phyloP scores from a whole-genome alignment of 2,888 invertebrate genomes.

The Tanypteryx hageni region DNA sequence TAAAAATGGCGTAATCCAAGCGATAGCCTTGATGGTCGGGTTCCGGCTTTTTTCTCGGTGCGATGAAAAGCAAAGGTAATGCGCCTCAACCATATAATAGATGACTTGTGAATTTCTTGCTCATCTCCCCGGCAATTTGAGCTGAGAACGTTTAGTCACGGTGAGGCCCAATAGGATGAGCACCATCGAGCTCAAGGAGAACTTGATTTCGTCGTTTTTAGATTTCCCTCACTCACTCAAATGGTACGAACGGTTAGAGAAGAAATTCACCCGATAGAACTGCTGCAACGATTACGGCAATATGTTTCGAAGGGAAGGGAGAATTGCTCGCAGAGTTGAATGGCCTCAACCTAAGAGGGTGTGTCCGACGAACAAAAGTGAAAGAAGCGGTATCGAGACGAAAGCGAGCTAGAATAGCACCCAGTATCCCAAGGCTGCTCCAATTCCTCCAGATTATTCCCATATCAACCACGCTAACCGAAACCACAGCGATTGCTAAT shows the following conservation, averaged over 20 bases:
- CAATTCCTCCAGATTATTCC: constrained; percentile 58
- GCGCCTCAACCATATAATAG: not conserved
- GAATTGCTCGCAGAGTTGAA: constrained; percentile 4
- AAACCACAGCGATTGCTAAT: no score
- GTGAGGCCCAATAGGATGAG: not conserved
- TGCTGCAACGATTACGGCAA: not conserved
- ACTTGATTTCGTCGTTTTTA: not conserved
- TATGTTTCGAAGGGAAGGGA: not conserved
- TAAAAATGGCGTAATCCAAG: not conserved
- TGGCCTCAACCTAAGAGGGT: constrained; percentile 22
- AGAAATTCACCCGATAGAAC: not conserved
- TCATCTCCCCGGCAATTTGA: not conserved
- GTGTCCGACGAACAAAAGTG: constrained; percentile 15
- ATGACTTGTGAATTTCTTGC: constrained; percentile 34
- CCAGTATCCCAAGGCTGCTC: constrained; percentile 48
- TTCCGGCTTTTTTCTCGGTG: not conserved
- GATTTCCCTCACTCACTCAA: not conserved
- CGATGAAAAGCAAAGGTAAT: not conserved
- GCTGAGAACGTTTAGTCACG: not conserved
- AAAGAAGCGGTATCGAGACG: not conserved
- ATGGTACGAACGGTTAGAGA: not conserved
- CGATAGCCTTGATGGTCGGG: not conserved
- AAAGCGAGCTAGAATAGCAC: constrained; percentile 38
- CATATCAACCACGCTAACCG: not conserved
- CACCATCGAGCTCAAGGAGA: constrained; percentile 51